phyloP scores from a whole-genome alignment of 2,797 vertebrate genomes.

The Simalia tracyae region DNA sequence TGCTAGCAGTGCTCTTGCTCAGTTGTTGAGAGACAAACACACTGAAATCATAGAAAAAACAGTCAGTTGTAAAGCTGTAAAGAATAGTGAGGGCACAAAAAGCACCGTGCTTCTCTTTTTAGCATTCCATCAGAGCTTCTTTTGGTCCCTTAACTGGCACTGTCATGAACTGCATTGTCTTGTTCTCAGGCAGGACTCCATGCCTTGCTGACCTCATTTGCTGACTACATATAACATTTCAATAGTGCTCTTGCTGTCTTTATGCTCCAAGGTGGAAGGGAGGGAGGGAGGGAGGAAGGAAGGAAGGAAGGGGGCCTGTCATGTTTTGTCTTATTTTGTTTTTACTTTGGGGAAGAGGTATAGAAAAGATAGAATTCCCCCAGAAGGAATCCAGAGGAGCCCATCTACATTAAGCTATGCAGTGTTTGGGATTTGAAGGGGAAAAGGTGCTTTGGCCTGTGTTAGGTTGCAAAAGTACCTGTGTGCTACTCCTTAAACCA shows the following conservation, averaged over 20 bases:
- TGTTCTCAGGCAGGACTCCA: slow-evolving; percentile 6
- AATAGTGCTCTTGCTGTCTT: background rate
- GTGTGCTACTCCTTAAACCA: background rate
- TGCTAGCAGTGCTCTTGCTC: background rate
- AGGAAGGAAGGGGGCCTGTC: background rate
- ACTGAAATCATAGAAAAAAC: background rate
- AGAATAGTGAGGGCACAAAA: background rate
- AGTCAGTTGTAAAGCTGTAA: slow-evolving; percentile 1
- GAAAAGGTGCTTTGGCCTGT: background rate
- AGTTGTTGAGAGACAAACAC: background rate
- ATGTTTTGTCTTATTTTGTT: background rate
- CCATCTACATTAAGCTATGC: background rate
- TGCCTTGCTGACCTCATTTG: slow-evolving; percentile 12
- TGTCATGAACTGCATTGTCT: slow-evolving; percentile 22
- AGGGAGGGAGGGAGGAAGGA: too few species aligned
- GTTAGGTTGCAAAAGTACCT: background rate
- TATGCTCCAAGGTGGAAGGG: background rate
- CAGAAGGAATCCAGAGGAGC: background rate
- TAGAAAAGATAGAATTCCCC: background rate
- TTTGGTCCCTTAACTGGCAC: slow-evolving; percentile 25
- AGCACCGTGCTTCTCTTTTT: background rate
- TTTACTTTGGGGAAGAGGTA: background rate
- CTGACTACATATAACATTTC: slow-evolving; percentile 12
- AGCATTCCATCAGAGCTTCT: slow-evolving; percentile 2
- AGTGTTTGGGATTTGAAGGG: background rate